These are phyloP conservation scores for Cybosia mesomella DNA, from an alignment of 2,888 invertebrate genomes.

Conservation along the genomic window DNA sequence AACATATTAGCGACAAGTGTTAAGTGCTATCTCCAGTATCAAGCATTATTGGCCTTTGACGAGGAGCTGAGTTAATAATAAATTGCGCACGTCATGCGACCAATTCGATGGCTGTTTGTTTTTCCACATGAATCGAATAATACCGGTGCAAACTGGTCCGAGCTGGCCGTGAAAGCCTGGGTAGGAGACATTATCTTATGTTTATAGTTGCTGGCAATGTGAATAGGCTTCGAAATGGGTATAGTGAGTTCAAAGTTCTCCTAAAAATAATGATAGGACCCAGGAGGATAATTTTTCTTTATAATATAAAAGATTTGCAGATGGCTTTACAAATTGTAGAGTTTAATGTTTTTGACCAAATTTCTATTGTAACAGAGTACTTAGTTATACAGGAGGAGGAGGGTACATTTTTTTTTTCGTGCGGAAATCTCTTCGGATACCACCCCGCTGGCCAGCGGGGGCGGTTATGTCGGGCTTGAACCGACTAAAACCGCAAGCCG, in stretches of 20 bases:
- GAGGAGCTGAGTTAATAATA: not conserved
- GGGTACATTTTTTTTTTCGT: too few species aligned
- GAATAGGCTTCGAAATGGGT: not conserved
- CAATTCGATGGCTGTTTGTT: conserved; percentile 15
- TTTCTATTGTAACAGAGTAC: too few species aligned
- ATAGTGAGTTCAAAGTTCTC: not conserved
- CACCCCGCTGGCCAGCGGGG: too few species aligned
- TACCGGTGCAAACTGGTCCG: conserved; percentile 55
- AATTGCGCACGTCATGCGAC: not conserved
- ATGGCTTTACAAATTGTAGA: not conserved
- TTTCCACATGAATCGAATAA: conserved; percentile 43
- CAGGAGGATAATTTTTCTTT: too few species aligned
- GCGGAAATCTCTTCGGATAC: too few species aligned
- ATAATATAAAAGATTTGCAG: not conserved
- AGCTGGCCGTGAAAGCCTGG: conserved; percentile 57
- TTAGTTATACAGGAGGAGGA: too few species aligned
- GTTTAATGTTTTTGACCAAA: too few species aligned
- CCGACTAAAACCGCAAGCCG: too few species aligned
- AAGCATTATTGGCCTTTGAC: not conserved
- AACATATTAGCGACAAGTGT: not conserved
- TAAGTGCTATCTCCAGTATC: not conserved
- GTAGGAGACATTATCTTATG: not conserved
- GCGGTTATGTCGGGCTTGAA: too few species aligned
- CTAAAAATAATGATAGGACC: too few species aligned
- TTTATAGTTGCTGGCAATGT: not conserved